Evolutionary conservation across 2,797 vertebrate species (phyloP).

Genomic region (Galago senegalensis): DNA sequence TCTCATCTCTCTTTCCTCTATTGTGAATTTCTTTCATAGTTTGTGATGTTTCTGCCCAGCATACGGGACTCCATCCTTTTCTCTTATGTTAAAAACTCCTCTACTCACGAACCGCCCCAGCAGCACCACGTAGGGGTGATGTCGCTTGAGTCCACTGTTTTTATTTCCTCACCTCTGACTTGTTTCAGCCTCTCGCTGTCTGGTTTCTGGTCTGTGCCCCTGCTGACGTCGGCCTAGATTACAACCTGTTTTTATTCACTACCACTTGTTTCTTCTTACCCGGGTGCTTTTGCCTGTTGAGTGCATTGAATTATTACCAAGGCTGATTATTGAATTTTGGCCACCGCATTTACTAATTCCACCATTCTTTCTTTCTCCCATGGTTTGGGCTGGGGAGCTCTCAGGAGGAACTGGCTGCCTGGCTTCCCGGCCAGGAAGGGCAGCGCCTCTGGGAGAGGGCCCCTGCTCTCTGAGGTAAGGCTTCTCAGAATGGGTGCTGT

Average conservation of each 20-base stretch:
- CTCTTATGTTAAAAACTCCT: background rate
- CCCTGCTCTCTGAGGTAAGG: background rate
- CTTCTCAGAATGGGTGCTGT: background rate
- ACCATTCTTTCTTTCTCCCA: background rate
- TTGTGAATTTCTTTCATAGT: background rate
- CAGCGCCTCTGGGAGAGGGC: no score
- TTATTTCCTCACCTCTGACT: background rate
- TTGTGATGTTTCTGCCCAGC: background rate
- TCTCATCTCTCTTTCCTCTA: background rate
- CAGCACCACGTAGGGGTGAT: rapidly evolving
- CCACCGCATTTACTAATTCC: background rate
- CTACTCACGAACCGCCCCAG: rapidly evolving
- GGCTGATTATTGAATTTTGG: background rate
- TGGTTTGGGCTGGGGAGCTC: background rate
- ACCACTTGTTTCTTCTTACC: background rate
- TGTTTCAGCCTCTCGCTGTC: background rate
- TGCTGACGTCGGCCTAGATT: background rate
- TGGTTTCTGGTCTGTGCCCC: background rate
- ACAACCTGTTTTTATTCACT: background rate
- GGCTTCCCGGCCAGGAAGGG: background rate
- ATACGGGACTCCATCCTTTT: background rate
- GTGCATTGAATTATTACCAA: background rate
- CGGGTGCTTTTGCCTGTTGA: background rate
- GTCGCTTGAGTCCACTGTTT: background rate
- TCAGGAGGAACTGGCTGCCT: background rate